phyloP scores from a whole-genome alignment of 2,113 vertebrate species.

The Lophura nycthemera region DNA sequence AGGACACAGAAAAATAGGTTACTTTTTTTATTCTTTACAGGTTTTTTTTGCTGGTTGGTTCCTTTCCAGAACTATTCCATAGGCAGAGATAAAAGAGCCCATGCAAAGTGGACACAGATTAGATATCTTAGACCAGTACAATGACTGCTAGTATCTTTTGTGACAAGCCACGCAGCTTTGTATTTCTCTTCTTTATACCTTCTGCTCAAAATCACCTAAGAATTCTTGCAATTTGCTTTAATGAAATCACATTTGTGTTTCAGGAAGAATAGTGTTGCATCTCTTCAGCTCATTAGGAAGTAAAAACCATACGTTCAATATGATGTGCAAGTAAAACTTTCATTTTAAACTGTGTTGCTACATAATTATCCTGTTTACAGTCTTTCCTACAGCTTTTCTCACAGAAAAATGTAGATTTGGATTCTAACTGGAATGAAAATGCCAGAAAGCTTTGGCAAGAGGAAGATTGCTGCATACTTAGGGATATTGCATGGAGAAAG shows the following conservation, averaged over 20 bases:
- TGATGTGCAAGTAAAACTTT: constrained; percentile 48
- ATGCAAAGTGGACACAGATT: not conserved
- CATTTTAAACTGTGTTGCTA: constrained; percentile 56
- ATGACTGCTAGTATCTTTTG: not conserved
- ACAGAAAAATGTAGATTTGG: constrained; percentile 79
- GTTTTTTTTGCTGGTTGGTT: not conserved
- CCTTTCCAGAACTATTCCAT: constrained; percentile 12
- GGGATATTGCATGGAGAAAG: constrained; percentile 66
- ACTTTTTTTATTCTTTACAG: not conserved
- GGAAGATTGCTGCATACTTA: constrained; percentile 65
- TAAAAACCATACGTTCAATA: constrained; percentile 54
- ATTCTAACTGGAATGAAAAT: constrained; percentile 70
- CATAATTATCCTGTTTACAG: constrained; percentile 79
- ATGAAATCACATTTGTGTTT: constrained; percentile 29
- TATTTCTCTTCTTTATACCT: not conserved
- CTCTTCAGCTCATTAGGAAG: constrained; percentile 41
- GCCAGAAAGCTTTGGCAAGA: constrained; percentile 80
- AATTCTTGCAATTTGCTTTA: not conserved
- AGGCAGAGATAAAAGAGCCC: not conserved
- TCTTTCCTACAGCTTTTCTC: constrained; percentile 76
- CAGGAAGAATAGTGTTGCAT: constrained; percentile 44
- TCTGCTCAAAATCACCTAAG: constrained; percentile 21
- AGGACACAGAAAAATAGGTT: not conserved
- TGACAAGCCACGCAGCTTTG: not conserved
- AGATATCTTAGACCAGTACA: not conserved